phyloP scores from a whole-genome alignment of 2,113 vertebrate genomes.

The Nerophis ophidion region DNA sequence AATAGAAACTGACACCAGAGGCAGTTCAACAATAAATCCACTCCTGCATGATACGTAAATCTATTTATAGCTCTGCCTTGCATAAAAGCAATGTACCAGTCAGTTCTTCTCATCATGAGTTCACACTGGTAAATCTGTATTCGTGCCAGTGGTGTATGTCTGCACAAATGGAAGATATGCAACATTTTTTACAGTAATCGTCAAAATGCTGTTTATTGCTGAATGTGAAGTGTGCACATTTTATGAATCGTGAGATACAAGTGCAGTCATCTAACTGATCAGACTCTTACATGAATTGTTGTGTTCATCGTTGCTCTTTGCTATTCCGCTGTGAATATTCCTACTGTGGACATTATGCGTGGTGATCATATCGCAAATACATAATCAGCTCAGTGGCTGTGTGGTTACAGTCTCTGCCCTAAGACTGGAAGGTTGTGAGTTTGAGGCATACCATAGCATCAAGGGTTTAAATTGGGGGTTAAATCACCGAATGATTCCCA shows the following conservation, averaged over 20 bases:
- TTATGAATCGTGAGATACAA: background rate
- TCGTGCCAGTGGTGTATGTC: conserved; percentile 2
- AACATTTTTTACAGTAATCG: background rate
- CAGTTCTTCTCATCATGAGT: conserved; percentile 44
- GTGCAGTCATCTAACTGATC: background rate
- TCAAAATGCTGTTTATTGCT: background rate
- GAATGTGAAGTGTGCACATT: background rate
- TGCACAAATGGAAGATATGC: background rate
- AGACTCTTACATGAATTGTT: background rate
- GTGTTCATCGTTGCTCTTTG: background rate
- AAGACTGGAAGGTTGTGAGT: too few species aligned
- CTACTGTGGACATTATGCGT: background rate
- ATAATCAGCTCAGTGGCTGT: background rate
- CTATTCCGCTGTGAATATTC: background rate
- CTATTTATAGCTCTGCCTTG: conserved; percentile 58
- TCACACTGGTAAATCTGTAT: conserved; percentile 19
- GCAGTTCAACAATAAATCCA: conserved; percentile 57
- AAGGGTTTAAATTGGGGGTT: too few species aligned
- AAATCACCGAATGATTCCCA: too few species aligned
- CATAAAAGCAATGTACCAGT: conserved; percentile 36
- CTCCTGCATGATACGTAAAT: conserved; percentile 44
- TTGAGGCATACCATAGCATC: too few species aligned
- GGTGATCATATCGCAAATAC: too few species aligned
- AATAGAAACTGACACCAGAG: conserved; percentile 69
- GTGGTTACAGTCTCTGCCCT: background rate